These are phyloP conservation scores for Diloba caeruleocephala DNA, from an alignment of 2,888 invertebrate species.

Conservation along the genomic window DNA sequence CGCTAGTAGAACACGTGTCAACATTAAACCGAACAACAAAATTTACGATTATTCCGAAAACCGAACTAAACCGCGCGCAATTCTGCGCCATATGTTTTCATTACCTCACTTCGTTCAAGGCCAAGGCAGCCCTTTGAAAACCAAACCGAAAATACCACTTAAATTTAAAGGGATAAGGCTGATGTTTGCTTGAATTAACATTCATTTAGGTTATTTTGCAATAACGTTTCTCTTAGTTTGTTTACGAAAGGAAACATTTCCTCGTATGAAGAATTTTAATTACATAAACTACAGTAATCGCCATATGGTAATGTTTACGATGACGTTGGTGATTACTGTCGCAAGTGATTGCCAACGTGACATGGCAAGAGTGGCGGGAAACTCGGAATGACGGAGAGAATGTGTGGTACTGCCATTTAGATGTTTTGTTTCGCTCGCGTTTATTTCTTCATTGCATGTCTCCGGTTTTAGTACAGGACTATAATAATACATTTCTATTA, in stretches of 20 bases:
- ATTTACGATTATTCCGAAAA: slow-evolving; percentile 16
- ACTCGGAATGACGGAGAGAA: neutral
- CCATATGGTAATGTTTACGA: slow-evolving; percentile 39
- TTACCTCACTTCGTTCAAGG: slow-evolving; percentile 21
- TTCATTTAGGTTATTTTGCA: slow-evolving; percentile 16
- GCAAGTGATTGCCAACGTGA: slow-evolving; percentile 34
- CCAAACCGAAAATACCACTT: slow-evolving; percentile 5
- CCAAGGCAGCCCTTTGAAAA: slow-evolving; percentile 8
- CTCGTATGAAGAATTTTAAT: slow-evolving; percentile 49
- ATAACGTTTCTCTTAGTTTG: slow-evolving; percentile 30
- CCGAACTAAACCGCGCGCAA: slow-evolving; percentile 22
- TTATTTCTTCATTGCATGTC: neutral
- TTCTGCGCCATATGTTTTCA: slow-evolving; percentile 40
- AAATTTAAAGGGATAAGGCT: neutral
- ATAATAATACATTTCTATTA: too few species aligned
- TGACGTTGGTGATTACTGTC: slow-evolving; percentile 45
- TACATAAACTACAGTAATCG: slow-evolving; percentile 26
- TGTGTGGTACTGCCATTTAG: too few species aligned
- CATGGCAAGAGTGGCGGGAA: slow-evolving; percentile 4
- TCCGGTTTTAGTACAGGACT: too few species aligned
- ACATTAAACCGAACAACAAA: slow-evolving; percentile 8
- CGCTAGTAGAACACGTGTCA: slow-evolving; percentile 14
- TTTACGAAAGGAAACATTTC: slow-evolving; percentile 41
- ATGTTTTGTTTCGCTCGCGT: neutral
- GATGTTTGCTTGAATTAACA: neutral